Evolutionary conservation across 2,888 invertebrate species (phyloP), one percentile per base, ranked within the genome.

Genomic region (Autographa gamma): DNA sequence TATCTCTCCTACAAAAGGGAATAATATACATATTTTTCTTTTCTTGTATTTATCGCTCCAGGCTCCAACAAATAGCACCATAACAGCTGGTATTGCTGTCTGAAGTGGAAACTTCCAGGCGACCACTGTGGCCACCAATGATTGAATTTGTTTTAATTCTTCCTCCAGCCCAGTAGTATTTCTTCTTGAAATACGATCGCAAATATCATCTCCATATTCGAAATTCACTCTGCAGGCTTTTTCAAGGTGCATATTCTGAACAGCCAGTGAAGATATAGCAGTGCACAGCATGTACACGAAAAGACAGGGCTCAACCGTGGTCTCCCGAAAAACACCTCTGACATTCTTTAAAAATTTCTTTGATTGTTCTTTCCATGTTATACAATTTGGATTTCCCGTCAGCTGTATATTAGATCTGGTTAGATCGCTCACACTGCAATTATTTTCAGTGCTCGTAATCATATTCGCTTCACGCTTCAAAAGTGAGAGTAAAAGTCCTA

Each of bases 271-370:
- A 0, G 98, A 97, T 32, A 97, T 88, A 1, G 96, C 96, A 60
- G 96, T 96, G 73, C 97, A 97, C 88, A 97, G 92, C 86, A 97
- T 96, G 86, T 97, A 97, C 76, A 96, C 93, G 75, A 97, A 96
- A 76, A 97, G 88, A 82, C 97, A 96, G 13, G 97, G 97, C 82
- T 97, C 97, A 2, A 97, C 97, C 0, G 97, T 97, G 1, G 93
- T 94, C 83, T 95, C 95, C 2, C 87, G 86, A 48, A 93, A 86
- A 70, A 91, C 85, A 80, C 84, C 82, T 79, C 91, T 93, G 18
- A 97, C 79, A 56, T 86, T 87, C 83, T 94, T 95, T 74, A 95
- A 79, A 6, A 86, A 67, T 18, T 80, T 83, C 76, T 94, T 95
- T 13, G 88, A 90, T 84, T 90, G 91, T 80, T 93, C 93, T 66